These are phyloP conservation scores for Zaprionus davidi DNA, from an alignment of 1,140 invertebrate genomes.

Conservation along the genomic window DNA sequence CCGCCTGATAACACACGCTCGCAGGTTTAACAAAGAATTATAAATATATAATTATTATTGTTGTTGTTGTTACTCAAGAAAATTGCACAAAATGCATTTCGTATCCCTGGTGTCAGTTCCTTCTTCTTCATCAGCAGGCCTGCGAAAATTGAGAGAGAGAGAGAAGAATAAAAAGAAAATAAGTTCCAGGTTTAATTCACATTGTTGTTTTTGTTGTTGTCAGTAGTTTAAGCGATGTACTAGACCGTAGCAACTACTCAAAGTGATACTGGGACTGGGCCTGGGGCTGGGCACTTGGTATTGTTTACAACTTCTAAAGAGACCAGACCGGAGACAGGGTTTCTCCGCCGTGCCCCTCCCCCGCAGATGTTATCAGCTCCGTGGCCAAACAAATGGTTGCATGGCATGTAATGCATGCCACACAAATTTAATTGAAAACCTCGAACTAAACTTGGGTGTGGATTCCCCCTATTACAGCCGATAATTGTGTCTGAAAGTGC, in stretches of 20 bases:
- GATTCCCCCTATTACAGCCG: conserved; percentile 22
- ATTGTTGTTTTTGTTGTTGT: conserved; percentile 37
- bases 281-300: conserved; percentile 39
- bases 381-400: conserved; percentile 46
- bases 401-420: conserved; percentile 40
- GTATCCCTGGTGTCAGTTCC: conserved; percentile 30
- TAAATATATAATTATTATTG: conserved; percentile 33
- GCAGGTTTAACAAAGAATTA: conserved; percentile 64
- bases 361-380: conserved; percentile 52
- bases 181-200: conserved; percentile 10
- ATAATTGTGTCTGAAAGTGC: conserved; percentile 23
- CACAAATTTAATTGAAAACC: conserved; percentile 50
- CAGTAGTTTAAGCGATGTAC: conserved; percentile 65
- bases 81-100: conserved; percentile 71
- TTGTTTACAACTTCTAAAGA: conserved; percentile 38
- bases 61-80: conserved; percentile 36
- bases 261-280: conserved; percentile 19
- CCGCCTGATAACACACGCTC: conserved; percentile 57
- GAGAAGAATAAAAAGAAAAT: conserved; percentile 39
- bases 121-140: conserved; percentile 71
- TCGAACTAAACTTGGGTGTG: conserved; percentile 46
- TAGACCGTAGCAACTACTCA: conserved; percentile 57
- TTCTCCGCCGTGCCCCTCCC: not conserved
- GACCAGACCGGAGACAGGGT: conserved; percentile 24
- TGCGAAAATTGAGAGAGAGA: conserved; percentile 43